These are phyloP conservation scores for Napeogenes inachia DNA, from an alignment of 2,888 invertebrate species.

Conservation along the genomic window DNA sequence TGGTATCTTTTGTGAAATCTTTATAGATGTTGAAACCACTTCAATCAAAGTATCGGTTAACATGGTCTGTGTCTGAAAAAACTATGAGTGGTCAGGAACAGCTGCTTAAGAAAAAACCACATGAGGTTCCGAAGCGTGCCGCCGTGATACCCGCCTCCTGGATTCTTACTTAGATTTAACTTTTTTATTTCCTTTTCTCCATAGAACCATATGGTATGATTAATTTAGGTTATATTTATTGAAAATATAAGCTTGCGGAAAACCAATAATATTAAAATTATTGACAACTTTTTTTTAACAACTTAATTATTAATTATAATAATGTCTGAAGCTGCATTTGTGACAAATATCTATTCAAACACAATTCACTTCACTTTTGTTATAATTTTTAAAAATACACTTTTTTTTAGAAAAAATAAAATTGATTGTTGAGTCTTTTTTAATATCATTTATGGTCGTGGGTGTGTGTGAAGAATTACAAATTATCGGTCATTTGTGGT, in stretches of 20 bases:
- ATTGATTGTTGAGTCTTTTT: slow-evolving; percentile 26
- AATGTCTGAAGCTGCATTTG: too few relatives aligned
- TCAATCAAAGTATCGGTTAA: slow-evolving; percentile 62
- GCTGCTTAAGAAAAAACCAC: slow-evolving; percentile 56
- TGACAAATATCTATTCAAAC: too few relatives aligned
- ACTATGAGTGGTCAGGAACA: slow-evolving; percentile 72
- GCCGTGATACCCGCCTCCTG: slow-evolving; percentile 57
- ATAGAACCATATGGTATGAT: slow-evolving; percentile 42
- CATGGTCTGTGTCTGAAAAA: slow-evolving; percentile 37
- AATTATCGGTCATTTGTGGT: slow-evolving; percentile 55
- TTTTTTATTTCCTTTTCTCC: slow-evolving; percentile 41
- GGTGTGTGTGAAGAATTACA: slow-evolving; percentile 73
- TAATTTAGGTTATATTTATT: slow-evolving; percentile 24
- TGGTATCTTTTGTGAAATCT: slow-evolving; percentile 37
- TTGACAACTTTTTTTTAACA: too few relatives aligned
- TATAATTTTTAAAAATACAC: not conserved
- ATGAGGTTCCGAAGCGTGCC: slow-evolving; percentile 66
- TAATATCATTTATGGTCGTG: slow-evolving; percentile 28
- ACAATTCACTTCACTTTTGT: too few relatives aligned
- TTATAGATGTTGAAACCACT: slow-evolving; percentile 41
- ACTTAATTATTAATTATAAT: too few relatives aligned
- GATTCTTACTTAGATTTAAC: slow-evolving; percentile 51
- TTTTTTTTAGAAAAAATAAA: slow-evolving; percentile 13
- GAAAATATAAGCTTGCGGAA: not conserved
- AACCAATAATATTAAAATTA: slow-evolving; percentile 3